A percentile compares a stretch with the other conserved stretches of the same genome.
phyloP scores from a whole-genome alignment of 1,140 invertebrate species.

The Teleopsis dalmanni region DNA sequence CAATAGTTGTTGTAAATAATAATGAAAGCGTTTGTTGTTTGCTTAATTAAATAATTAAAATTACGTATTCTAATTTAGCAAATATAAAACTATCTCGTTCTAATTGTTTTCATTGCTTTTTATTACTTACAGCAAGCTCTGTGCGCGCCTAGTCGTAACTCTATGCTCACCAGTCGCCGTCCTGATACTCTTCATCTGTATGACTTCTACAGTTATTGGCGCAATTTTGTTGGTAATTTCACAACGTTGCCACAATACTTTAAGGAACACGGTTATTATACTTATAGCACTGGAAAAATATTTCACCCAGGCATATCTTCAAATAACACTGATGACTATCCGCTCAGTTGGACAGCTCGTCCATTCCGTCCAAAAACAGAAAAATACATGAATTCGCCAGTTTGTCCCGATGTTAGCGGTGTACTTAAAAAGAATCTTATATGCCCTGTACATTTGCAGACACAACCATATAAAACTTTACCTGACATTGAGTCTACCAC shows the following conservation, averaged over 20 bases:
- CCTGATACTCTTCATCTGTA: slow-evolving; percentile 74
- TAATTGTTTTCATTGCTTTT: slow-evolving; percentile 6
- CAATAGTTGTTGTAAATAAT: too few relatives aligned
- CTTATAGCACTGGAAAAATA: slow-evolving; percentile 77
- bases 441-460: slow-evolving; percentile 64
- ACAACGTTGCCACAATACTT: slow-evolving; percentile 80
- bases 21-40: too few relatives aligned
- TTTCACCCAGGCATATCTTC: slow-evolving; percentile 68
- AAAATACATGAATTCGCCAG: slow-evolving; percentile 63
- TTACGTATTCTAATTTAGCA: too few relatives aligned
- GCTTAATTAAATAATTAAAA: too few relatives aligned
- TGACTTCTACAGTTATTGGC: slow-evolving; percentile 81
- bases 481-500: slow-evolving; percentile 67
- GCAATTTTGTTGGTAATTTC: slow-evolving; percentile 66
- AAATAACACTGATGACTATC: slow-evolving; percentile 73
- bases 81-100: too few relatives aligned
- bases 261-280: slow-evolving; percentile 72
- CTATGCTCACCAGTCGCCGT: slow-evolving; percentile 72
- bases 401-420: slow-evolving; percentile 53
- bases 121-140: slow-evolving; percentile 65
- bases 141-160: slow-evolving; percentile 83
- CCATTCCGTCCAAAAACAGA: slow-evolving; percentile 72
- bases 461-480: slow-evolving; percentile 64
- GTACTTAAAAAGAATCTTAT: slow-evolving; percentile 58
- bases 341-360: slow-evolving; percentile 68